A percentile compares a stretch with the other conserved stretches of the same genome.
Conservation (phyloP, 2,797 vertebrate genomes). For the Pseudopleuronectes americanus region DNA sequence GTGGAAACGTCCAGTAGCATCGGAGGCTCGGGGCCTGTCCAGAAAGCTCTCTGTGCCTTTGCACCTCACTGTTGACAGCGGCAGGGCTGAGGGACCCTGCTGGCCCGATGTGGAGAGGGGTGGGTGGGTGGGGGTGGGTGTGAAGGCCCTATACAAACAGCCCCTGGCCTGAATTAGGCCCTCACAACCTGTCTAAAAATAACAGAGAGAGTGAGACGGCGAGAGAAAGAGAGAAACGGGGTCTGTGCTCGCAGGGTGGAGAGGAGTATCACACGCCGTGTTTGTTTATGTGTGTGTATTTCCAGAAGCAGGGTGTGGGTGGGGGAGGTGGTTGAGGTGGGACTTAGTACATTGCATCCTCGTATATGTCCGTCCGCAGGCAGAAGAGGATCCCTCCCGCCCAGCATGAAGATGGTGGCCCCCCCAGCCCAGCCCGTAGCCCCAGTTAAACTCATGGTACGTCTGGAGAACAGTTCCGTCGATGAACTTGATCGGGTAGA, state of each 20-base stretch:
- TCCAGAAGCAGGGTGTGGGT: constrained; percentile 10
- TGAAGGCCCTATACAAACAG: constrained; percentile 55
- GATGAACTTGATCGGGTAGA: constrained; percentile 89
- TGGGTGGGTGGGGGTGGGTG: neutral
- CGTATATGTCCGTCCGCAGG: constrained; percentile 85
- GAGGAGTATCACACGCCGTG: constrained; percentile 36
- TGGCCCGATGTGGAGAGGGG: constrained; percentile 6
- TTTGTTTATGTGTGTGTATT: constrained; percentile 23
- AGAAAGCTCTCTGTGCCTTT: constrained; percentile 64
- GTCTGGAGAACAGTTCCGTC: constrained; percentile 84
- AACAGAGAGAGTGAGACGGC: constrained; percentile 55
- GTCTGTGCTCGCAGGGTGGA: constrained; percentile 40
- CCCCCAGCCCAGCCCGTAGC: constrained; percentile 90
- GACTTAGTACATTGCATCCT: constrained; percentile 84
- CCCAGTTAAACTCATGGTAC: constrained; percentile 90
- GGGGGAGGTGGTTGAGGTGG: neutral
- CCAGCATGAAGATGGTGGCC: constrained; percentile 88
- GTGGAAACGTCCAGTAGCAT: constrained; percentile 67
- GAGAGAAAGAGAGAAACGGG: constrained; percentile 28
- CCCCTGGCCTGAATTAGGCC: constrained; percentile 64
- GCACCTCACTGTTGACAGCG: constrained; percentile 37
- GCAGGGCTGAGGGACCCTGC: constrained; percentile 43
- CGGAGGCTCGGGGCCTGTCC: constrained; percentile 44
- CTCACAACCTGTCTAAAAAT: constrained; percentile 71
- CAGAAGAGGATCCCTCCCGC: constrained; percentile 87